Base-by-base conservation (phyloP, 1,140 invertebrate species). In the Brachionus rubens region DNA sequence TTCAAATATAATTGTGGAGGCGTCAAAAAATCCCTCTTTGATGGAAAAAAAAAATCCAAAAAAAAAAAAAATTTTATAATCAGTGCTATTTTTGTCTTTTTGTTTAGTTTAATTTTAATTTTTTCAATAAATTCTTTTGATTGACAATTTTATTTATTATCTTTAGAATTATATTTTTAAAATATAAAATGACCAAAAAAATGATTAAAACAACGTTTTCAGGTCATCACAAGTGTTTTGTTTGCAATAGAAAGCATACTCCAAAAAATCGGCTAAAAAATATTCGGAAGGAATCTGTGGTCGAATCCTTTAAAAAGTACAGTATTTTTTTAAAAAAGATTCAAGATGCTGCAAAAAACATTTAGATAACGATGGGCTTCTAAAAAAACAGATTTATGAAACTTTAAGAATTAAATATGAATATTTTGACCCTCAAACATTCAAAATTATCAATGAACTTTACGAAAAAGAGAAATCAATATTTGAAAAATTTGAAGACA, bases 271-370 rank as follows among this genome's bases (percentile, higher is more conserved):
- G 52, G 26, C 33, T 54, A 30, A 54, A 54, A 54, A 54, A 30
- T 54, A 28, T 54, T 28, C 33, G 24, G 28, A 54, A 54, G 52
- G 52, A 54, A 54, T 54, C 52, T 54, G 28, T 54, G 26, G 52
- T 54, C 52, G 24, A 54, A 54, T 54, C 28, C 33, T 54, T 28
- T 54, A 54, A 54, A n/a, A 54, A 54, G 33, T 28, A 54, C 28
- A 9, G 52, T 54, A 62, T 62, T 62, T 62, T 36, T 62, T 62
- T 62, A 41, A 62, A 62, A 62, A 62, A 62, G 14, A 62, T 62
- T 33, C 56, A 7, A 62, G 56, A 62, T 36, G 28, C 33, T 62
- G 56, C 33, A 62, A 62, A 62, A 62, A 40, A 41, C 56, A 62
- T 62, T 62, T 62, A 62, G 56, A 62, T 40, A 40, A 62, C 12